Evolutionary conservation across 2,888 invertebrate genomes (phyloP), one percentile per base, ranked within the genome.

Genomic region (Trissoscelio sp.): DNA sequence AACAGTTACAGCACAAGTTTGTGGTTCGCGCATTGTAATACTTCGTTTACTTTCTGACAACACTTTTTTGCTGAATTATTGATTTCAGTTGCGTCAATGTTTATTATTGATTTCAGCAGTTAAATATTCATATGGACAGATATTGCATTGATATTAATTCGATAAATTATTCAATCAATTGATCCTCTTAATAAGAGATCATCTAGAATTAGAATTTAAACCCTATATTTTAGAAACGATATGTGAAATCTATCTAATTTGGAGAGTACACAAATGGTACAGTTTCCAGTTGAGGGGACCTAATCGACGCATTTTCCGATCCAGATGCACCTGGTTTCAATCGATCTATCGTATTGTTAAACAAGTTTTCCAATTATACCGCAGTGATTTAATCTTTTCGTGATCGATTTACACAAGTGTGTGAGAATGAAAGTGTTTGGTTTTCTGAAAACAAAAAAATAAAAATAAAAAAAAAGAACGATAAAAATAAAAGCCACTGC

Each of bases 331-430:
- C 2, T 11, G 11, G 6, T 20, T n/a, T 42, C 3, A 24, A 57
- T 42, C 58, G 70, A 70, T 70, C 24, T 34, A 28, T 39, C 20
- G 22, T 48, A 6, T 9, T 12, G 53, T 57, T 31, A 12, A 58
- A 70, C 57, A 37, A 70, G 24, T 58, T 57, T 58, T 58, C 12
- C 48, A 70, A 70, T 58, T 70, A 58, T 48, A 48, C 42, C 7
- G 16, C 34, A 14, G 20, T 16, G 31, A 57, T 44, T 57, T 70
- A 28, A 69, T 69, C 53, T 69, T 42, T 42, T 4, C n/a, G 12
- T 16, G 48, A 51, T 55, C n/a, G 22, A 51, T 37, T 42, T 16
- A 42, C 14, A 51, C 31, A 57, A 57, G 57, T 57, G n/a, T 12
- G 14, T n/a, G 16, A 12, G 20, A 42, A 20, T n/a, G 31, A 46